Evolutionary conservation across 1,140 invertebrate genomes (phyloP).

Genomic region (Oscheius sp.): DNA sequence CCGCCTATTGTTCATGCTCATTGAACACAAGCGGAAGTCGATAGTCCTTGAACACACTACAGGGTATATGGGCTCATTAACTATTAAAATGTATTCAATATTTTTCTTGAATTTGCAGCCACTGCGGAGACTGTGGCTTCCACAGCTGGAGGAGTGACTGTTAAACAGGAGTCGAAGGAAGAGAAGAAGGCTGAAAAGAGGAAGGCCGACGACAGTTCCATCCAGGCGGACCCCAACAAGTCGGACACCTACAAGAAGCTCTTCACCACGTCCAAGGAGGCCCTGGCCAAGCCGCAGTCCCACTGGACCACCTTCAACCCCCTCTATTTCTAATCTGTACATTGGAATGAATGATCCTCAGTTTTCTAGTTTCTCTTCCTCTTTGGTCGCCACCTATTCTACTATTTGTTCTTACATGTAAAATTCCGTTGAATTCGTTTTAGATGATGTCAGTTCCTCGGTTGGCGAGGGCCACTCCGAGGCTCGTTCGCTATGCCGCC

Average conservation of each 20-base stretch:
- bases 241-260: slow-evolving; percentile 89
- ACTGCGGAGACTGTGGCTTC: too few relatives aligned
- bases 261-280: slow-evolving; percentile 83
- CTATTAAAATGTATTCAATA: slow-evolving; percentile 1
- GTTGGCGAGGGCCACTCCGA: neutral
- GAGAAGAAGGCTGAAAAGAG: slow-evolving; percentile 73
- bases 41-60: too few relatives aligned
- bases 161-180: too few relatives aligned
- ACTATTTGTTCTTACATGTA: neutral
- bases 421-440: neutral
- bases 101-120: neutral
- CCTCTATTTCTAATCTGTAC: slow-evolving; percentile 75
- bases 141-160: slow-evolving; percentile 11
- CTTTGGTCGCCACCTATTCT: too few relatives aligned
- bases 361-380: neutral
- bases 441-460: neutral
- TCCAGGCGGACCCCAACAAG: slow-evolving; percentile 82
- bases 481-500: neutral
- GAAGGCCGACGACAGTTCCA: slow-evolving; percentile 66
- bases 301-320: slow-evolving; percentile 98
- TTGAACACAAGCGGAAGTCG: too few relatives aligned
- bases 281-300: slow-evolving; percentile 78
- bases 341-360: neutral
- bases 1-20: too few relatives aligned
- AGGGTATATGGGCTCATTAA: too few relatives aligned